Evolutionary conservation across 2,888 invertebrate species (phyloP), one percentile per base, ranked within the genome.

Genomic region (Prosopocoilus inquinatus): DNA sequence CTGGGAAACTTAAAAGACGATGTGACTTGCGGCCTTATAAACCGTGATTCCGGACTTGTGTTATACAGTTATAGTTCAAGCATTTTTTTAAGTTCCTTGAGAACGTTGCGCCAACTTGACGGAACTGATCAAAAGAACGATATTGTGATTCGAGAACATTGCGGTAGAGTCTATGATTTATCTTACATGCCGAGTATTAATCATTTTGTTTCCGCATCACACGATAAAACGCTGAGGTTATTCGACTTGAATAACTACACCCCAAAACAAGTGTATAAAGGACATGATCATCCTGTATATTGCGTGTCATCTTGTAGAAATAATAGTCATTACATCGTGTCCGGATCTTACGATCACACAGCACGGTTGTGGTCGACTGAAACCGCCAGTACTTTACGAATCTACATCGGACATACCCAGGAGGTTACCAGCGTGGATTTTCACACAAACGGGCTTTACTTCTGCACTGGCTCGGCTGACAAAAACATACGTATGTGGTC

Each of bases 401-500:
- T 92, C 58, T 93, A 93, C 75, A 88, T 89, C 35, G 96, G 96
- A 1, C 96, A 97, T 73, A 87, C 87, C 50, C 84, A 89, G 71
- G 91, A 94, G 79, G 89, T 96, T 15, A 92, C 94, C 73, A 85
- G 88, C 71, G 83, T 92, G n/a, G 87, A 88, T 68, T 95, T 96
- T 79, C 96, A 96, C 79, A 94, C 95, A 0, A 96, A 95, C 77
- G 89, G 90, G 64, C 85, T 88, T 66, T 96, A 96, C 74, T 72
- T 96, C 63, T 94, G 93, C 35, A 91, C 93, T 0, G 96, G 94
- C 8, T 92, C 95, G 1, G 85, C 89, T n/a, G 96, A 96, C 79
- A 88, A 89, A 72, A 90, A 89, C 36, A 87, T 95, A 46, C 84
- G 95, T 33, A 78, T 96, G 67, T 96, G 95, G 95, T 88, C 86